These are phyloP conservation scores for Axinella damicornis DNA, from an alignment of 37 sponge, comb jelly and placozoan genomes.

Conservation along the genomic window DNA sequence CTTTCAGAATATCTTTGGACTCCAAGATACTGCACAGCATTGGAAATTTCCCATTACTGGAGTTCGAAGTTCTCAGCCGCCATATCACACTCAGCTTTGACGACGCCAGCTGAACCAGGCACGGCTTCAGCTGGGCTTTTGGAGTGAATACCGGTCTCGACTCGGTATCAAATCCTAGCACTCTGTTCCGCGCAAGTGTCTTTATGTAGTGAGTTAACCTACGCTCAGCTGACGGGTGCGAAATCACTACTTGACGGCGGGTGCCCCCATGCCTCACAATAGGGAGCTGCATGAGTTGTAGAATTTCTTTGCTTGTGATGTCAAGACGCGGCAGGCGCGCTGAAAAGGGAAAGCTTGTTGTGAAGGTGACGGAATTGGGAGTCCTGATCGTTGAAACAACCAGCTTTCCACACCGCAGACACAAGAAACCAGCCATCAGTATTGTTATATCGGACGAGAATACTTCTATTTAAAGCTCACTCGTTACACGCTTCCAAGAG, in stretches of 20 bases:
- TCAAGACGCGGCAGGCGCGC: not conserved
- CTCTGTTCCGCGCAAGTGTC: not conserved
- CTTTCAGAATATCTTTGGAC: no score
- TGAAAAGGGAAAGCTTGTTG: not conserved
- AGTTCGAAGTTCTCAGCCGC: not conserved
- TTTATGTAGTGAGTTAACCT: not conserved
- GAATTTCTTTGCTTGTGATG: not conserved
- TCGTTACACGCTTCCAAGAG: no score
- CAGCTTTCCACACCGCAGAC: no score
- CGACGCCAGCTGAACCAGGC: conserved; percentile 17
- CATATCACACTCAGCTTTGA: conserved; percentile 11
- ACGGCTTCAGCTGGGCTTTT: not conserved
- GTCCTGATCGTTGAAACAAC: no score
- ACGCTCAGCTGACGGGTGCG: not conserved
- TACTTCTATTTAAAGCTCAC: no score
- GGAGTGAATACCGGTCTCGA: not conserved
- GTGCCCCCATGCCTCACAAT: not conserved
- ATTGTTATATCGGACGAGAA: no score
- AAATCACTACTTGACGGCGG: not conserved
- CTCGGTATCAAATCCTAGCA: conserved; percentile 43
- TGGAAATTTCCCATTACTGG: no score
- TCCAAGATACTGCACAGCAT: no score
- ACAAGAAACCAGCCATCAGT: no score
- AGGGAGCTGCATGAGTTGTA: not conserved
- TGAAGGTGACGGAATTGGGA: no score